Evolutionary conservation across 1,140 invertebrate species (phyloP), one percentile per base, ranked within the genome.

Genomic region (Cheumatopsyche charites): DNA sequence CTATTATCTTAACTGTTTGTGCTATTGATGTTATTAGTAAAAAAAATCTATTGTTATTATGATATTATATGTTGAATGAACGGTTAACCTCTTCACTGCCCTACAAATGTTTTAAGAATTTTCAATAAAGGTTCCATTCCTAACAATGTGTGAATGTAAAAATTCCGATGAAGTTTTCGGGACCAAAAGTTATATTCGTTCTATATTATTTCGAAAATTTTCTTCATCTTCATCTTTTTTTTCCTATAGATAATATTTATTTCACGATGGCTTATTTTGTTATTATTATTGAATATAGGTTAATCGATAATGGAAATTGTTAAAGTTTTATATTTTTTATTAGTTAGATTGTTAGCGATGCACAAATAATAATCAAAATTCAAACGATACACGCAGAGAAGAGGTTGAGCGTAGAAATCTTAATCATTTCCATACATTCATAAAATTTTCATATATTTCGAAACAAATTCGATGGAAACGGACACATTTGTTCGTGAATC

Each of bases 31-130:
- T 52, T 52, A 17, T 52, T 17, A 5, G n/a, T n/a, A n/a, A n/a
- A n/a, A n/a, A n/a, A n/a, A n/a, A n/a, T n/a, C n/a, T 52, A 9
- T 52, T 17, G 19, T 52, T 47, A 47, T 47, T 47, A 12, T 47
- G 3, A 47, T 36, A 13, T 47, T 47, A 47, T 58, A 25, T 11
- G 19, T 13, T 12, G 19, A 25, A 36, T 36, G 4, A 11, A 58
- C 55, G 55, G 25, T 58, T 25, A 12, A 58, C 55, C 55, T 58
- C 55, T 58, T 58, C 55, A 11, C 55, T 58, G 55, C 21, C 11
- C 6, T 58, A 25, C 47, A 15, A n/a, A 6, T 13, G 15, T n/a
- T 47, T 47, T 47, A 4, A 3, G 3, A n/a, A n/a, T 42, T 42
- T 5, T 42, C 41, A n/a, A 47, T 47, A 13, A 47, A 9, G 21